Evolutionary conservation across 2,888 invertebrate genomes (phyloP), one percentile per base, ranked within the genome.

Genomic region (Dendrolimus pini): DNA sequence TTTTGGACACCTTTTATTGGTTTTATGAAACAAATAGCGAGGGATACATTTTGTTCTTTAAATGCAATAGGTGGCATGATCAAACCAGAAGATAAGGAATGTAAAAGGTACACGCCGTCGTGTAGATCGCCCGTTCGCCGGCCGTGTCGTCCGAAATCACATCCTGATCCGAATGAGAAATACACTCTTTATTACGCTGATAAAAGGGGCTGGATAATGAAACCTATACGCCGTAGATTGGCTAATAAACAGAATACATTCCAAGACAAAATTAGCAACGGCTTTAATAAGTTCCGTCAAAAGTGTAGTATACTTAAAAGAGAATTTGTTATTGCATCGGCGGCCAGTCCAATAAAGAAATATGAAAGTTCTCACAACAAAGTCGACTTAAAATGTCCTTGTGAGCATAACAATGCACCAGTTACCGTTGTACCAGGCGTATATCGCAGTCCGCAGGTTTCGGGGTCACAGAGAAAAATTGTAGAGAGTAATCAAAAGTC

Each of bases 161-260:
- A 69, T 59, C 74, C 76, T 14, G 67, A 75, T 60, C 71, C 72
- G 13, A 62, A 55, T 41, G 77, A 63, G 55, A 71, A 62, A 62
- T 81, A 79, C 56, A 65, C 65, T 18, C 61, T 79, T 14, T 74
- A 61, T 54, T 73, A 71, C 65, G 62, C 66, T 12, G 57, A 61
- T 3, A 61, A 66, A 9, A 75, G 72, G 66, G 78, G 80, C 10
- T 78, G 82, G 77, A 63, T 78, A n/a, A 72, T 77, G 61, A 80
- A 80, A 68, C 71, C 75, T 30, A 41, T 66, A 58, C 62, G 55
- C 18, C 62, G 56, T 56, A 55, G 58, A 55, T 54, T 61, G 14
- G 1, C 12, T 7, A 30, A 42, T n/a, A 30, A 42, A 41, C 9
- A 30, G 3, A 30, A 30, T 30, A 30, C 30, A 30, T 30, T 30